These are phyloP conservation scores for Polyommatus icarus DNA, from an alignment of 2,888 invertebrate genomes.

Conservation along the genomic window DNA sequence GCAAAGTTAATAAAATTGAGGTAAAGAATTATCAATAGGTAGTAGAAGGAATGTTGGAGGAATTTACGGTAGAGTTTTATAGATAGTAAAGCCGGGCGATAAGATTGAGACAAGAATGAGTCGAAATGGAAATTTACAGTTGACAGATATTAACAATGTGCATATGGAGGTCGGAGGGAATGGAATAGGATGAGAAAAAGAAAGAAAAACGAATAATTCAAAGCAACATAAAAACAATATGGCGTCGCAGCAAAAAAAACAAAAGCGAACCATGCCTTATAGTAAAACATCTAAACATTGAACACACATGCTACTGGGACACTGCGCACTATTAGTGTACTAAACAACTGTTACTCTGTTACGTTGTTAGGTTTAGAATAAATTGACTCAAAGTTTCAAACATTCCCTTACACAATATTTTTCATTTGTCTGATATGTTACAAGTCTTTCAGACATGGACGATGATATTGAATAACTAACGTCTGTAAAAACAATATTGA, in stretches of 20 bases:
- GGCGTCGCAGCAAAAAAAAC: conserved; percentile 69
- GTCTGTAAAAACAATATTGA: too few relatives aligned
- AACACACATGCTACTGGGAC: conserved; percentile 34
- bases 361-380: conserved; percentile 5
- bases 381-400: conserved; percentile 2
- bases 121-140: background rate
- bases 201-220: conserved; percentile 65
- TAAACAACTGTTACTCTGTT: conserved; percentile 25
- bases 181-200: conserved; percentile 49
- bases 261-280: conserved; percentile 57
- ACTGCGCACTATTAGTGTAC: conserved; percentile 36
- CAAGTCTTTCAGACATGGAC: too few relatives aligned
- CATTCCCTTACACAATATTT: too few relatives aligned
- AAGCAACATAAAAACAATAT: conserved; percentile 73
- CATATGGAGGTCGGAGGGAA: conserved; percentile 41
- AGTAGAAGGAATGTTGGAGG: background rate
- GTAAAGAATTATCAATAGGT: background rate
- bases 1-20: background rate
- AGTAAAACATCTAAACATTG: conserved; percentile 43
- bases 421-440: too few relatives aligned
- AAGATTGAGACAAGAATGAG: background rate
- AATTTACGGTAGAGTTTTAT: background rate
- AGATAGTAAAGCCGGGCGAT: background rate
- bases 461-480: background rate
- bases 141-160: conserved; percentile 6